These are phyloP conservation scores for Momotus momota DNA, from an alignment of 2,797 vertebrate genomes.

Conservation along the genomic window DNA sequence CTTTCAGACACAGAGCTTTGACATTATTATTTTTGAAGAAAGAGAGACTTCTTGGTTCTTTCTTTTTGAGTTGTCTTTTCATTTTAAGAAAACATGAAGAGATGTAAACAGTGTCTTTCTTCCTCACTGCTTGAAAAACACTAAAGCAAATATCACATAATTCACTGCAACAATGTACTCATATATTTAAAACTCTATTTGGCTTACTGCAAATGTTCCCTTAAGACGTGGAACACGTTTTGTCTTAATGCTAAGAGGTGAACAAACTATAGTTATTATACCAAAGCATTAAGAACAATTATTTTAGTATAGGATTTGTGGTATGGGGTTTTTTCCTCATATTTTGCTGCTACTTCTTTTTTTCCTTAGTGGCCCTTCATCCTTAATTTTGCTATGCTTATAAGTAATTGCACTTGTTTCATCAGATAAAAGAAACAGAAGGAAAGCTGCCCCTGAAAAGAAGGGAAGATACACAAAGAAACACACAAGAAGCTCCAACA, in stretches of 20 bases:
- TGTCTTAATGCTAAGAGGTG: not conserved
- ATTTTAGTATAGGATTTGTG: not conserved
- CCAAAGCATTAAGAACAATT: not conserved
- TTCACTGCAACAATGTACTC: not conserved
- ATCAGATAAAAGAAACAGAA: not conserved
- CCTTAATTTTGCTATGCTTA: not conserved
- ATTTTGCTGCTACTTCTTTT: not conserved
- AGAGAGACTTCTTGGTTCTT: not conserved
- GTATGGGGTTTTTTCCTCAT: accelerated
- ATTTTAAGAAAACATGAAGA: not conserved
- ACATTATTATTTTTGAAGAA: not conserved
- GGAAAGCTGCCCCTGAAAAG: not conserved
- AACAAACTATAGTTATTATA: not conserved
- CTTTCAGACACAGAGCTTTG: not conserved
- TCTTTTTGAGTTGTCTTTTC: not conserved
- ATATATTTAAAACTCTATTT: not conserved
- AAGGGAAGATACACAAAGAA: not conserved
- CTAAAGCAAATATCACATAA: not conserved
- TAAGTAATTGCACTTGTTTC: not conserved
- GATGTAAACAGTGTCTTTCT: not conserved
- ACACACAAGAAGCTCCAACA: not conserved
- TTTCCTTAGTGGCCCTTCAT: not conserved
- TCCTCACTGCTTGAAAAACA: not conserved
- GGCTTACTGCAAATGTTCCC: not conserved
- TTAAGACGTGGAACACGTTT: not conserved